These are phyloP conservation scores for Parus major DNA, from an alignment of 2,113 vertebrate genomes.

Conservation along the genomic window DNA sequence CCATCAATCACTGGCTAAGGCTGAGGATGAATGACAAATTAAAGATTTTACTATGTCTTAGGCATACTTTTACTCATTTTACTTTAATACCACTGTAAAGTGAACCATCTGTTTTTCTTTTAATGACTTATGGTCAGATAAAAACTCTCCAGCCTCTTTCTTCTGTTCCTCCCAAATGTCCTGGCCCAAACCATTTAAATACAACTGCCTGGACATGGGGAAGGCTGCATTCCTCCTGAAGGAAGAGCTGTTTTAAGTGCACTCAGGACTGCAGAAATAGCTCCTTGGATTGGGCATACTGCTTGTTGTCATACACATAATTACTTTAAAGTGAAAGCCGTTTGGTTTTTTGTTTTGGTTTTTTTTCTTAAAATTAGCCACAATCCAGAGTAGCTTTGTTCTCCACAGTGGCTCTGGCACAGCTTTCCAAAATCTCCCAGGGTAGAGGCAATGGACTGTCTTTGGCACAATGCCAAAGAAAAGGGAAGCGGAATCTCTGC, in stretches of 20 bases:
- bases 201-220: neutral
- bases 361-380: neutral
- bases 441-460: neutral
- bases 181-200: neutral
- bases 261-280: neutral
- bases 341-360: neutral
- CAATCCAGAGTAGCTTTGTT: neutral
- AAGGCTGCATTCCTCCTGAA: neutral
- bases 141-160: conserved; percentile 8
- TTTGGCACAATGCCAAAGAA: neutral
- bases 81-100: conserved; percentile 67
- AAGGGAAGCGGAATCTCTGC: neutral
- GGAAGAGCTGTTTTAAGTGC: neutral
- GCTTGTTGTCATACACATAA: neutral
- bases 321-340: neutral
- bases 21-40: conserved; percentile 63
- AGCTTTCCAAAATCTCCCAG: neutral
- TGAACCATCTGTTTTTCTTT: conserved; percentile 67
- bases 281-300: neutral
- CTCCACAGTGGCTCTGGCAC: neutral
- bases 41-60: conserved; percentile 66
- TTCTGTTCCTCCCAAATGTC: neutral
- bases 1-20: conserved; percentile 63
- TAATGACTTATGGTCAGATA: conserved; percentile 56
- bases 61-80: conserved; percentile 68